phyloP scores from a whole-genome alignment of 2,888 invertebrate genomes.

The Acheta domesticus region DNA sequence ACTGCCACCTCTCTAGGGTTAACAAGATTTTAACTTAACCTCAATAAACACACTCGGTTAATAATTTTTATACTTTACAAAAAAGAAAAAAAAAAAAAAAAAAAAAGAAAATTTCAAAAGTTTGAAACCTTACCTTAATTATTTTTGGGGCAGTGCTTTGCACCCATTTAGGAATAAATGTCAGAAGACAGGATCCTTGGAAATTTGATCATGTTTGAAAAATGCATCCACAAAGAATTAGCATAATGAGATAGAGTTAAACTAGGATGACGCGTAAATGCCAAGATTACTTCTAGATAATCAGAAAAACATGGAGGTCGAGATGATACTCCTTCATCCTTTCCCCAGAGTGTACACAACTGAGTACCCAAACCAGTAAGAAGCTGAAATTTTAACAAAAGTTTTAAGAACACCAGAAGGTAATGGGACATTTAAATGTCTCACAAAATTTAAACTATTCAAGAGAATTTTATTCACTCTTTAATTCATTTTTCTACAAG shows the following conservation, averaged over 20 bases:
- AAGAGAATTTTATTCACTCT: background rate
- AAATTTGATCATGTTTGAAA: slow-evolving; percentile 77
- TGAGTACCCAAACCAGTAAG: slow-evolving; percentile 77
- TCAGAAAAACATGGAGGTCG: slow-evolving; percentile 69
- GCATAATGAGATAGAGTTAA: slow-evolving; percentile 74
- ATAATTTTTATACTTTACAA: background rate
- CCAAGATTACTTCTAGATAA: slow-evolving; percentile 73
- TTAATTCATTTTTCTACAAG: background rate
- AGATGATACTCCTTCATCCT: slow-evolving; percentile 56
- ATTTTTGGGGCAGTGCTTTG: slow-evolving; percentile 76
- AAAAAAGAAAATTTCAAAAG: slow-evolving; percentile 26
- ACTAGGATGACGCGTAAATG: slow-evolving; percentile 78
- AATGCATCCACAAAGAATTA: slow-evolving; percentile 77
- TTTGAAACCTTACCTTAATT: slow-evolving; percentile 57
- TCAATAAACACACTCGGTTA: too few species aligned
- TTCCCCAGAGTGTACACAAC: slow-evolving; percentile 74
- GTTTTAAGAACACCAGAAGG: too few species aligned
- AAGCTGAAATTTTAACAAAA: slow-evolving; percentile 48
- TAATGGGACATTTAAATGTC: too few species aligned
- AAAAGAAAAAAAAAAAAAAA: too few species aligned
- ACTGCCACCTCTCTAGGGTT: too few species aligned
- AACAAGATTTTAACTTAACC: too few species aligned
- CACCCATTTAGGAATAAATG: slow-evolving; percentile 75
- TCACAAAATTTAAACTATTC: too few species aligned
- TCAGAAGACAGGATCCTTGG: slow-evolving; percentile 66